Evolutionary conservation across 2,888 invertebrate species (phyloP).

Genomic region (Cheiracanthium punctorium): DNA sequence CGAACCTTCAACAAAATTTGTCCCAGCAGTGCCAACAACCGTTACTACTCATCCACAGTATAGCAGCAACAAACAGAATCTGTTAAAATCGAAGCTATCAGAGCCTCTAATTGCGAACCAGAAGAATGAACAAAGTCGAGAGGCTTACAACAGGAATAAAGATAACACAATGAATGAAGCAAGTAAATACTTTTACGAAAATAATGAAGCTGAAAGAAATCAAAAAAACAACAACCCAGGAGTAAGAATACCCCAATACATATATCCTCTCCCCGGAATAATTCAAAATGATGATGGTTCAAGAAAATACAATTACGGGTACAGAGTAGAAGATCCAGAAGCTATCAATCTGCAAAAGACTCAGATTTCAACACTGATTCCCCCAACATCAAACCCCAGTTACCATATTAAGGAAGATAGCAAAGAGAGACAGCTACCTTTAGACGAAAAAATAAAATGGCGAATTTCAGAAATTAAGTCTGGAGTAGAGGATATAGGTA

Average conservation of each 20-base stretch:
- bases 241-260: not conserved
- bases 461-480: conserved; percentile 46
- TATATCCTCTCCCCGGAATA: not conserved
- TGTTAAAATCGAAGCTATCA: not conserved
- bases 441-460: conserved; percentile 12
- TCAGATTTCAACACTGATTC: not conserved
- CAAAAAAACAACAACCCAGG: not conserved
- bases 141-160: not conserved
- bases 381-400: not conserved
- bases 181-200: not conserved
- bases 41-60: not conserved
- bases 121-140: not conserved
- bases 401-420: not conserved
- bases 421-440: not conserved
- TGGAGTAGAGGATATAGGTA: conserved; percentile 37
- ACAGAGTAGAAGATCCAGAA: conserved; percentile 1
- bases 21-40: not conserved
- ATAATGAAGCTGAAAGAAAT: not conserved
- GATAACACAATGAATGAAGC: not conserved
- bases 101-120: no score
- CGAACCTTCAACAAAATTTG: not conserved
- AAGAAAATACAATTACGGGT: conserved; percentile 12
- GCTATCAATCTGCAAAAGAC: not conserved
- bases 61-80: not conserved
- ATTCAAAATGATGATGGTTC: not conserved